Conservation (phyloP, 2,113 vertebrate species). For the Triplophysa siluroides region DNA sequence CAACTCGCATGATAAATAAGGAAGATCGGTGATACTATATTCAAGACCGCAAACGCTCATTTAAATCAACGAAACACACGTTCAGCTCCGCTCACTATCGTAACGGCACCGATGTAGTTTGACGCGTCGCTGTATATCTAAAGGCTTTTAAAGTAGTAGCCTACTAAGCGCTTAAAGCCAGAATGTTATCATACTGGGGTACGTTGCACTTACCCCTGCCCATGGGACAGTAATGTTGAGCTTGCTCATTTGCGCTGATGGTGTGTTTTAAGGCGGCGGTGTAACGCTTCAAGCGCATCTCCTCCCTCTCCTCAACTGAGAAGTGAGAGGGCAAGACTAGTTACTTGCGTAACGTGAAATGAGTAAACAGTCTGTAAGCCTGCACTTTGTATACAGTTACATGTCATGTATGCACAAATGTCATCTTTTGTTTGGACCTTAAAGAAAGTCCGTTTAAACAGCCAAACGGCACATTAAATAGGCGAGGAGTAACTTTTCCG, state of each 20-base stretch:
- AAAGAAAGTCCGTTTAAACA: no score
- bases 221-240: not conserved
- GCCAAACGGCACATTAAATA: no score
- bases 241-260: conserved; percentile 16
- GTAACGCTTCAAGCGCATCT: not conserved
- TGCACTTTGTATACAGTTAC: not conserved
- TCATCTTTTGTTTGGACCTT: no score
- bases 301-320: not conserved
- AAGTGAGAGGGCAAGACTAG: conserved; percentile 7
- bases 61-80: no score
- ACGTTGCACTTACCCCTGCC: conserved; percentile 1
- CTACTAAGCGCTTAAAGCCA: not conserved
- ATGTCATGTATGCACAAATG: no score
- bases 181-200: not conserved
- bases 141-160: no score
- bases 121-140: not conserved
- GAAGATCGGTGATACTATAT: no score
- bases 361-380: not conserved
- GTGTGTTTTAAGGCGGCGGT: not conserved
- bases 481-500: no score
- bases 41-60: no score
- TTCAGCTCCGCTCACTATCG: no score
- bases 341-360: not conserved
- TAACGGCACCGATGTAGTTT: no score
- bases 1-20: not conserved